These are phyloP conservation scores for Larimichthys crocea DNA, from an alignment of 2,113 vertebrate genomes.

Conservation along the genomic window DNA sequence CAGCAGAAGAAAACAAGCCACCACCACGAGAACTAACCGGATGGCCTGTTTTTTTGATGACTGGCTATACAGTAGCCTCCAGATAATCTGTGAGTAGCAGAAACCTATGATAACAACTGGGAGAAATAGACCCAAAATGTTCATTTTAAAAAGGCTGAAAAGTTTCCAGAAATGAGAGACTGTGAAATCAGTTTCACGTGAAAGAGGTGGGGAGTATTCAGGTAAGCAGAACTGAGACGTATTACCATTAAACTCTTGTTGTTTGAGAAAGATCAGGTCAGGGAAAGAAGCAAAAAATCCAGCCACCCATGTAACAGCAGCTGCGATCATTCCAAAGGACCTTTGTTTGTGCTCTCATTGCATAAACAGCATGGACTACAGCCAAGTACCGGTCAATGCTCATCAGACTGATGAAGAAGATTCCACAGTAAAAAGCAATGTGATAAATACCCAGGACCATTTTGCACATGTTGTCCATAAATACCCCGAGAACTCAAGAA, in stretches of 20 bases:
- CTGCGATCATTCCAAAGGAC: constrained; percentile 81
- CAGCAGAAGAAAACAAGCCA: constrained; percentile 82
- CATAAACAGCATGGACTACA: constrained; percentile 90
- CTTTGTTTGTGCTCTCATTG: constrained; percentile 84
- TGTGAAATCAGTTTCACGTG: fast-evolving
- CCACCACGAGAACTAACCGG: constrained; percentile 73
- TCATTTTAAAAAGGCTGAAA: constrained; percentile 77
- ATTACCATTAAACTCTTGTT: fast-evolving
- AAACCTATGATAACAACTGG: constrained; percentile 73
- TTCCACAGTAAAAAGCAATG: constrained; percentile 88
- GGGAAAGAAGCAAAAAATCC: constrained; percentile 84
- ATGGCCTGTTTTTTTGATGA: constrained; percentile 76
- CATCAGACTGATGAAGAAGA: constrained; percentile 92
- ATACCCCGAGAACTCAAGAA: too few species aligned
- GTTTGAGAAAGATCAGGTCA: constrained; percentile 73
- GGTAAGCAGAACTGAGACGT: neutral
- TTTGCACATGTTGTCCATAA: constrained; percentile 79
- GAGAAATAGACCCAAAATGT: constrained; percentile 75
- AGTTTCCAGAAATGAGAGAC: neutral
- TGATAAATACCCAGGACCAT: constrained; percentile 84
- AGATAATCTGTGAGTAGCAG: constrained; percentile 81
- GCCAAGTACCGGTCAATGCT: constrained; percentile 92
- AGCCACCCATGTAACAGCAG: constrained; percentile 81
- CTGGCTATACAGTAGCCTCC: constrained; percentile 56
- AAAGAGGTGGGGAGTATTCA: neutral